Conservation (phyloP, 1,140 invertebrate genomes). For the Drosophila parvula region DNA sequence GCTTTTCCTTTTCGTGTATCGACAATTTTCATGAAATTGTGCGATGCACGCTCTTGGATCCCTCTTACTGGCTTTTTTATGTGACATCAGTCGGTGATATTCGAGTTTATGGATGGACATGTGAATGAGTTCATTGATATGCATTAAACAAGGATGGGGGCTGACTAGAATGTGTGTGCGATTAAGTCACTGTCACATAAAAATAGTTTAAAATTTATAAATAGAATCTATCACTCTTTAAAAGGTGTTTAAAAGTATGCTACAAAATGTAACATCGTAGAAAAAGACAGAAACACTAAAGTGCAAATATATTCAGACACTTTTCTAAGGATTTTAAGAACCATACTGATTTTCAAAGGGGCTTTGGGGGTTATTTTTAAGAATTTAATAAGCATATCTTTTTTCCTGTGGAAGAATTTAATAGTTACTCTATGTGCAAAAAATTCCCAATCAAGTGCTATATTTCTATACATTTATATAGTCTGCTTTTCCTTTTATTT, state of each 20-base stretch:
- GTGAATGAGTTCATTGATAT: constrained; percentile 29
- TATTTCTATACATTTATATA: neutral
- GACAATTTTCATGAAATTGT: constrained; percentile 51
- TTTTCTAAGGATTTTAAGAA: too few relatives aligned
- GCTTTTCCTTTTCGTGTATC: constrained; percentile 21
- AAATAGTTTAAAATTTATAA: neutral
- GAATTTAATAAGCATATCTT: too few relatives aligned
- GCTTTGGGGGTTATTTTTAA: too few relatives aligned
- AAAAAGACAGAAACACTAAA: too few relatives aligned
- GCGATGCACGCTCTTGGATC: constrained; percentile 23
- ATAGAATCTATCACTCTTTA: too few relatives aligned
- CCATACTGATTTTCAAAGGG: too few relatives aligned
- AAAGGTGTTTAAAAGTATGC: too few relatives aligned
- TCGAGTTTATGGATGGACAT: constrained; percentile 22
- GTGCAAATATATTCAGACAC: too few relatives aligned
- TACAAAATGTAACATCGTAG: too few relatives aligned
- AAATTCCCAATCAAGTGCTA: neutral
- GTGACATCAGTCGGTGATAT: constrained; percentile 19
- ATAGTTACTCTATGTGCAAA: neutral
- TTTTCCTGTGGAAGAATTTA: too few relatives aligned
- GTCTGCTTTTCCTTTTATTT: neutral
- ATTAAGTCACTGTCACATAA: neutral
- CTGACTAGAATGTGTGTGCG: neutral
- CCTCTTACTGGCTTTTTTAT: constrained; percentile 8
- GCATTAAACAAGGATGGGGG: constrained; percentile 5